Evolutionary conservation across 2,888 invertebrate genomes (phyloP).

Genomic region (Mayetiola destructor): DNA sequence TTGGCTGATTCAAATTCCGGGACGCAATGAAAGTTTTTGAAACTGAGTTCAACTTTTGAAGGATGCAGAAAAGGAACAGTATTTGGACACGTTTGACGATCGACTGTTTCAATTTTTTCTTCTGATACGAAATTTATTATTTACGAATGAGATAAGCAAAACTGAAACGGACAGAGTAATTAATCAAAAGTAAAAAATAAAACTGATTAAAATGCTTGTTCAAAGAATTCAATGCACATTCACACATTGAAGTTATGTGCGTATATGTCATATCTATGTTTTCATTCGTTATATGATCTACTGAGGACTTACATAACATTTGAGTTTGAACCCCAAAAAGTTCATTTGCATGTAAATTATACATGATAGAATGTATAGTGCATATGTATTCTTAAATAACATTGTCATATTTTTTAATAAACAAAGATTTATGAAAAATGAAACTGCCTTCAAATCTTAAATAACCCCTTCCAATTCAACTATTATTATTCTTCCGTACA

Average conservation of each 20-base stretch:
- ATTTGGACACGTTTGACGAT: constrained; percentile 4
- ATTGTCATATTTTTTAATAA: neutral
- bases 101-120: neutral
- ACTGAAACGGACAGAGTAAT: neutral
- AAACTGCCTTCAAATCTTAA: too few species aligned
- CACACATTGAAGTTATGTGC: neutral
- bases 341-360: neutral
- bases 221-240: constrained; percentile 6
- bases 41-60: neutral
- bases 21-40: neutral
- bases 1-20: neutral
- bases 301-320: neutral
- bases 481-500: too few species aligned
- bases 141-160: neutral
- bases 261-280: neutral
- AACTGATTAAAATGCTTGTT: constrained; percentile 5
- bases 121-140: constrained; percentile 5
- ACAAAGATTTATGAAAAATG: too few species aligned
- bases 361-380: neutral
- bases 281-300: neutral
- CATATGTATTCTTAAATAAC: neutral
- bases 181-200: neutral
- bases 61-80: too few species aligned
- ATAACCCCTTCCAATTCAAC: too few species aligned
- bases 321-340: neutral